Base-by-base conservation (phyloP, 92 coral and sea anemone species). In the Palythoa grandiflora region DNA sequence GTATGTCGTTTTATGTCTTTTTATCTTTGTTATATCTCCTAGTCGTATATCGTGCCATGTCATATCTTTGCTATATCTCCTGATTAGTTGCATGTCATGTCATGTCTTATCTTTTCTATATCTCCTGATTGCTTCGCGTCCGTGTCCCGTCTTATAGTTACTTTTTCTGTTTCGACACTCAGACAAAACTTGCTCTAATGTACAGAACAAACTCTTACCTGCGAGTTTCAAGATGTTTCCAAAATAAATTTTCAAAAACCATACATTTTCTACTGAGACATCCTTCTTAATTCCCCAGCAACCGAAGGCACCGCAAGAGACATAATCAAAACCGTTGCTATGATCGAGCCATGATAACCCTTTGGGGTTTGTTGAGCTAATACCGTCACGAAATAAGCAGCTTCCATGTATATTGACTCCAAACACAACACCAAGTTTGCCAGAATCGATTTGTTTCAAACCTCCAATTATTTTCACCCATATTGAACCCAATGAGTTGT, bases 301-400 rank as follows among this genome's bases (percentile, higher is more conserved):
- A 38, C 76, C 76, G 37, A 38, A 38, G 50, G 76, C 51, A 71
- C 76, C 48, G 19, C 76, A 71, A 39, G 76, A 71, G 37, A 71
- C n/a, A 40, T 71, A 71, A 38, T 39, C 1, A 38, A 71, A 2
- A 14, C 76, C 76, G 37, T 16, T 36, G 51, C 76, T 3, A 71
- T 20, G 13, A 2, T 12, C 19, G 16, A 2, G 14, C 76, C 76
- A 71, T 0, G 2, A 7, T 13, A 1, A 15, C 51, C 76, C 51
- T 71, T 38, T 13, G 39, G 76, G 44, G 9, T 71, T 38, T 0
- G 2, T 36, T 8, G 39, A 8, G 17, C 50, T 71, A 36, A 71
- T 71, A 1, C 19, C 19, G 10, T 0, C 14, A 17, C 76, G 76
- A 71, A 38, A 9, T 9, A 37, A 71, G 44, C 47, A 38, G 1